Conservation (phyloP, 2,797 vertebrate species). For the Alfaro cultratus region DNA sequence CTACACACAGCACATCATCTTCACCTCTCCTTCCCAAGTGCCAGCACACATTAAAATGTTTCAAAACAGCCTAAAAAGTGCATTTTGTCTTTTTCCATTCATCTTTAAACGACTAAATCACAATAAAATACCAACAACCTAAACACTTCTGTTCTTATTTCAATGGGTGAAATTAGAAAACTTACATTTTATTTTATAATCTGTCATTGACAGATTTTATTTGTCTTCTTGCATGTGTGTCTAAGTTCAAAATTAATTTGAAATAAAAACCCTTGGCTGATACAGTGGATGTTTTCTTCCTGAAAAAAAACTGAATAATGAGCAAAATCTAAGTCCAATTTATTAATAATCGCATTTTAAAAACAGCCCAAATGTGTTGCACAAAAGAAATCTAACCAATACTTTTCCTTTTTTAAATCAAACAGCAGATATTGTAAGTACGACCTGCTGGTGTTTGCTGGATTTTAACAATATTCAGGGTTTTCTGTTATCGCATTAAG, state of each 20-base stretch:
- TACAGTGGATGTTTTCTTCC: background rate
- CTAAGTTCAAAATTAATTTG: background rate
- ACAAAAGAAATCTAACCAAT: background rate
- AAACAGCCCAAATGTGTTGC: background rate
- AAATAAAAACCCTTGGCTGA: background rate
- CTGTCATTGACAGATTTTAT: background rate
- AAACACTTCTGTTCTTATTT: background rate
- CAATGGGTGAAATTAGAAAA: background rate
- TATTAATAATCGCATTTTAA: background rate
- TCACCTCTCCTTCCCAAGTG: slow-evolving; percentile 35
- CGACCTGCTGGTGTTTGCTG: background rate
- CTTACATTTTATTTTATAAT: background rate
- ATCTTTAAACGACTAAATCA: background rate
- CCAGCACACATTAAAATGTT: slow-evolving; percentile 30
- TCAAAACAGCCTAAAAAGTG: slow-evolving; percentile 7
- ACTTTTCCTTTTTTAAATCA: background rate
- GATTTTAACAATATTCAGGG: background rate
- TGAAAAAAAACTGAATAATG: background rate
- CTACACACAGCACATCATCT: slow-evolving; percentile 20
- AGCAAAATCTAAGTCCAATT: background rate
- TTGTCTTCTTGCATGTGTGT: background rate
- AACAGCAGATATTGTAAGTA: background rate
- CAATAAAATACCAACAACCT: background rate
- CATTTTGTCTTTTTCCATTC: background rate
- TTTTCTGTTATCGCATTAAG: background rate